Evolutionary conservation across 2,888 invertebrate genomes (phyloP), one percentile per base, ranked within the genome.

Genomic region (Drosophila rubida): DNA sequence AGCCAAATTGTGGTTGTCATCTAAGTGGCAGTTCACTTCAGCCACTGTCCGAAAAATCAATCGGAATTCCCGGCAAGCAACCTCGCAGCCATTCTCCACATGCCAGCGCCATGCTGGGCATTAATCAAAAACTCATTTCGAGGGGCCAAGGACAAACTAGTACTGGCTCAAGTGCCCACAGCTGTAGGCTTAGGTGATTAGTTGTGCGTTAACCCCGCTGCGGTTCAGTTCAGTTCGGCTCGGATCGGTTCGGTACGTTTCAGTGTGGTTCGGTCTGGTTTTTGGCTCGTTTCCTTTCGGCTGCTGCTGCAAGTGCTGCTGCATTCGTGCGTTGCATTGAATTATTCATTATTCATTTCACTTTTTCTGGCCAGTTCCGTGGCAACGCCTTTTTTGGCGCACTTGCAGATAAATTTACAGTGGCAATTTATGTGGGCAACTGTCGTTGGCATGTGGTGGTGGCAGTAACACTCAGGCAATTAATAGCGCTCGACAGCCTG

Each of bases 121-220:
- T 89, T 87, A 87, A 87, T 87, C 89, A 87, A 87, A 89, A 87
- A 75, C 78, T 70, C 88, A 87, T 87, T 87, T 87, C 50, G 64
- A 49, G 19, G 63, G 49, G 53, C 41, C 55, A 55, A 60, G 59
- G 65, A 19, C 61, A 30, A 23, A n/a, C 44, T 50, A 37, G 19
- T 37, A n/a, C 9, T 23, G 23, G 35, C 41, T 32, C 41, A 22
- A 60, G 53, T 49, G 41, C 25, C 23, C 16, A 23, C 50, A 32
- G 46, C 41, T 23, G 59, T 41, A 79, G 66, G 45, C 50, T 22
- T 54, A 53, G 66, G 77, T 83, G 84, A 84, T 84, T 84, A 88
- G 84, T 88, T 83, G 87, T 74, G 64, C 83, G 84, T 84, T 88
- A 86, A 83, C 75, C 84, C 76, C 74, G 64, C 37, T 60, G 60